Evolutionary conservation across 2,113 vertebrate genomes (phyloP).

Genomic region (Bubo scandiacus): DNA sequence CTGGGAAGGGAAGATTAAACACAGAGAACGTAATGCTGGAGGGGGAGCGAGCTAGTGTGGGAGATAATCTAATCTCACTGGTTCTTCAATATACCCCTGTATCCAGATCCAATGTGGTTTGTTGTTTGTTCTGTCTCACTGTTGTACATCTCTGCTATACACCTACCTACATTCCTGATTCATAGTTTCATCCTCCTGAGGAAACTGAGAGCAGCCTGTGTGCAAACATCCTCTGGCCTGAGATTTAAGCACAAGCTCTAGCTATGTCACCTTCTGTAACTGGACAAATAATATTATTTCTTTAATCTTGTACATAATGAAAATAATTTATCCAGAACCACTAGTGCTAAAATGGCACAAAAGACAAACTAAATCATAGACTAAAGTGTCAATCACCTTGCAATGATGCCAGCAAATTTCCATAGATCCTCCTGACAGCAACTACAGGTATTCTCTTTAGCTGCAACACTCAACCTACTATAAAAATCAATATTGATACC

Average conservation of each 20-base stretch:
- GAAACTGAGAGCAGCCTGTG: background rate
- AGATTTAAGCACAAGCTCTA: background rate
- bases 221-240: background rate
- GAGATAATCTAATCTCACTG: background rate
- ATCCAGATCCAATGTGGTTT: background rate
- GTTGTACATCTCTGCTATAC: background rate
- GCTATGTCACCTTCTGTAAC: background rate
- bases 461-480: background rate
- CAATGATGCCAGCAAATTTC: background rate
- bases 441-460: background rate
- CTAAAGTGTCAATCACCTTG: background rate
- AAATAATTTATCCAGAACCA: background rate
- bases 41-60: background rate
- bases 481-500: background rate
- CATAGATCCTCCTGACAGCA: background rate
- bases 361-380: background rate
- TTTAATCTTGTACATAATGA: background rate
- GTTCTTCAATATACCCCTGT: background rate
- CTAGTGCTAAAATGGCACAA: background rate
- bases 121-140: background rate
- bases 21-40: accelerated
- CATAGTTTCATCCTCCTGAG: background rate
- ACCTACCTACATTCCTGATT: background rate
- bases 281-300: background rate
- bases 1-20: no score